phyloP scores from a whole-genome alignment of 2,888 invertebrate species.

The Caenorhabditis afra region DNA sequence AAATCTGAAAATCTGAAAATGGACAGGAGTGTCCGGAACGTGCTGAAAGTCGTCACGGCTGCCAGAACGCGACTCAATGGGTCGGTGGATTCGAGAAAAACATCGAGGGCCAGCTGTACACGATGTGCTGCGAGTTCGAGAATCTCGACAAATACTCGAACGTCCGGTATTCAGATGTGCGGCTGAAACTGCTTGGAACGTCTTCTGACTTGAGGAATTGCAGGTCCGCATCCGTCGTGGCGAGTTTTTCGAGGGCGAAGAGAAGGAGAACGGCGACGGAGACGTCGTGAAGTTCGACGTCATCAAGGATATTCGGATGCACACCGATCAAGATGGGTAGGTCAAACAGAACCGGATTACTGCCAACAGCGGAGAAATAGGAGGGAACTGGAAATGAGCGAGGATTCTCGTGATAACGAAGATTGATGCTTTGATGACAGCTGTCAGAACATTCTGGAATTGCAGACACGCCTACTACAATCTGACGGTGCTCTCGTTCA shows the following conservation, averaged over 20 bases:
- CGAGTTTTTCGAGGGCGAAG: slow-evolving; percentile 62
- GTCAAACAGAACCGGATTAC: neutral
- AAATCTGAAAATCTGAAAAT: neutral
- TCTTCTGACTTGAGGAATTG: neutral
- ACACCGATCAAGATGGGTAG: slow-evolving; percentile 38
- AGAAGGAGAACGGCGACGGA: slow-evolving; percentile 53
- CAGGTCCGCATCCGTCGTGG: slow-evolving; percentile 54
- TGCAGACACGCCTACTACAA: slow-evolving; percentile 58
- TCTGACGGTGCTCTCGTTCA: slow-evolving; percentile 52
- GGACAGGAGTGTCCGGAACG: slow-evolving; percentile 59
- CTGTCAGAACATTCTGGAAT: neutral
- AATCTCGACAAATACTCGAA: slow-evolving; percentile 47
- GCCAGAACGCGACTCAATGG: slow-evolving; percentile 38
- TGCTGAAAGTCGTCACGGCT: slow-evolving; percentile 27
- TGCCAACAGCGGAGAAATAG: neutral
- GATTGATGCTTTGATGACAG: too few relatives aligned
- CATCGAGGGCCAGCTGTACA: slow-evolving; percentile 42
- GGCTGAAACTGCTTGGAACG: neutral
- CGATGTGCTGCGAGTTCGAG: slow-evolving; percentile 59
- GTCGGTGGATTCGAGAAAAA: slow-evolving; percentile 53
- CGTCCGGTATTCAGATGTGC: slow-evolving; percentile 47
- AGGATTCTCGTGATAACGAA: slow-evolving; percentile 6
- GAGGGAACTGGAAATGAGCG: slow-evolving; percentile 19
- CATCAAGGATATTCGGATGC: slow-evolving; percentile 56
- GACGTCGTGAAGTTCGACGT: slow-evolving; percentile 59